phyloP scores from a whole-genome alignment of 35 echinoderm and acorn worm species.

The Eucidaris tribuloides region DNA sequence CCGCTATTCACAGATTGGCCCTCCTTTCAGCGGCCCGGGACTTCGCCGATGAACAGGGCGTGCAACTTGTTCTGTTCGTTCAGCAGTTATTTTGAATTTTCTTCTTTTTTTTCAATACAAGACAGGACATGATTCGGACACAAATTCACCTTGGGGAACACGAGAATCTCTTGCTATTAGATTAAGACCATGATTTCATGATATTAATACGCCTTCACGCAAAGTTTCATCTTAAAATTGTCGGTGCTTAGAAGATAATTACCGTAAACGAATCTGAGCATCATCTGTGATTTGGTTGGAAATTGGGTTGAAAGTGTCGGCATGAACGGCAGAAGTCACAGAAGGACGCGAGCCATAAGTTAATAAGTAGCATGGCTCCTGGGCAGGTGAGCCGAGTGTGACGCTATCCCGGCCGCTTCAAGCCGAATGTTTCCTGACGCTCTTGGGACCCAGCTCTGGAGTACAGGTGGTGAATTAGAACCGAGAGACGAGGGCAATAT shows the following conservation, averaged over 20 bases:
- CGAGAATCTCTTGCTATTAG: neutral
- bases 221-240: neutral
- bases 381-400: no score
- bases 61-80: no score
- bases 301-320: neutral
- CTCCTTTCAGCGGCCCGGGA: neutral
- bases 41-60: neutral
- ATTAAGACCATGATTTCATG: constrained; percentile 6
- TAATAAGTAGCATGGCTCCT: no score
- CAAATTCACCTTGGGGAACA: neutral
- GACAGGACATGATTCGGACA: no score
- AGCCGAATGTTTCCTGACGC: no score
- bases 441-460: no score
- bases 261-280: neutral
- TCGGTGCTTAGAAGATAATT: constrained; percentile 14
- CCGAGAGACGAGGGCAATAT: no score
- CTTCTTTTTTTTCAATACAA: no score
- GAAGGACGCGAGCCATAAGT: neutral
- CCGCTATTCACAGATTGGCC: neutral
- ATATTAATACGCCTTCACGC: constrained; percentile 30
- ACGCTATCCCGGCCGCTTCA: no score
- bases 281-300: neutral
- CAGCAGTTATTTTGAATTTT: no score
- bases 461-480: no score
- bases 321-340: neutral